Base-by-base conservation (phyloP, 2,888 invertebrate genomes). In the Beris morrisii region DNA sequence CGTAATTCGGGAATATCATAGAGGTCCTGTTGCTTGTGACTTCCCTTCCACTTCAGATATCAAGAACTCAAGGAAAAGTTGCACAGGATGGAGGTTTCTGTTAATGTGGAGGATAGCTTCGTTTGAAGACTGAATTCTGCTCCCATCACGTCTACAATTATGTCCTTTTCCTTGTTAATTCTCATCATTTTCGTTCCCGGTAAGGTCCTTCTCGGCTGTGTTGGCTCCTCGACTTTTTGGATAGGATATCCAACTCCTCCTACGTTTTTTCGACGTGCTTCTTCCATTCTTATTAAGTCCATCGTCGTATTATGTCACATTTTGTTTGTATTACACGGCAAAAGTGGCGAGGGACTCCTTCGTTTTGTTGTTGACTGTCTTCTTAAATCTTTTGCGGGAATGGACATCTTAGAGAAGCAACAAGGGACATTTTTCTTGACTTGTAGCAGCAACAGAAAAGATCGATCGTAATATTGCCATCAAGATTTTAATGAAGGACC, bases 261-360 rank as follows among this genome's bases (percentile, higher is more conserved):
- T 58, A 58, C 12, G 12, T 30, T 46, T 46, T 53, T 53, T 53
- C 53, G 31, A 30, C 30, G 28, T 30, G 53, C 31, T 50, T 22
- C 30, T 48, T 38, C 38, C 38, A 38, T 38, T 38, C 32, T 28
- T 59, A 48, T 59, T 59, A 59, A 50, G 59, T 59, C 38, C 59
- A 59, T 59, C 59, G 46, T 59, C 59, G 59, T 59, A 59, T 59
- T 59, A 59, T 59, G 59, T 59, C 59, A 59, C 59, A 59, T 59
- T 59, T 59, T 31, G 48, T 59, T 59, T 59, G 59, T 48, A 59
- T 59, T 59, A 59, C 59, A 59, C 50, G 50, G 59, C 31, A 59
- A 59, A 59, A 59, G 59, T 59, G 59, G 46, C 59, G 48, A 48
- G 59, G 59, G 59, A 59, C 48, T 59, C 48, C 32, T 59, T 59